phyloP scores from a whole-genome alignment of 2,888 invertebrate species.

The Ichneumoninae sp. region DNA sequence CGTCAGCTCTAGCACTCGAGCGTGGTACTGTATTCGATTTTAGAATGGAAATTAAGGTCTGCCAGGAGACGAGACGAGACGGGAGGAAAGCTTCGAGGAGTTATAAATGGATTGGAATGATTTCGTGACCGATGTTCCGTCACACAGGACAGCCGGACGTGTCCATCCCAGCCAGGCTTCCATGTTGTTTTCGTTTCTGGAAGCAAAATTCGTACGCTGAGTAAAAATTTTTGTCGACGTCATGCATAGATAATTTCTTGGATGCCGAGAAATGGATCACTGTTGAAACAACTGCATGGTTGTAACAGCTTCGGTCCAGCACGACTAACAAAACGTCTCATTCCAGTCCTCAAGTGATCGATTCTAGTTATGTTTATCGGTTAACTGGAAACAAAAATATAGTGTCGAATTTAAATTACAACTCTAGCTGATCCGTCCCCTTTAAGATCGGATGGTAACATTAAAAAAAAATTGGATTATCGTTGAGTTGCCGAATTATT shows the following conservation, averaged over 20 bases:
- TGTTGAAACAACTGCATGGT: background rate
- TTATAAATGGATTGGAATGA: conserved; percentile 64
- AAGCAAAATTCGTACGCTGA: background rate
- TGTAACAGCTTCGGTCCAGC: background rate
- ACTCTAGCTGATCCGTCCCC: background rate
- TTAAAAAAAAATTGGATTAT: too few species aligned
- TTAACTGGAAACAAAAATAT: background rate
- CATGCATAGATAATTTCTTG: background rate
- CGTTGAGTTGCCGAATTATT: too few species aligned
- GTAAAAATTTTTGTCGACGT: background rate
- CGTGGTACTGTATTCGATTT: conserved; percentile 51
- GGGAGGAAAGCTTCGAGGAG: conserved; percentile 43
- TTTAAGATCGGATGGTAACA: background rate
- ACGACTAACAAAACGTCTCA: background rate
- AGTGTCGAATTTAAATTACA: background rate
- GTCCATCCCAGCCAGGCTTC: background rate
- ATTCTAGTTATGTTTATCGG: background rate
- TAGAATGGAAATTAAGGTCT: conserved; percentile 66
- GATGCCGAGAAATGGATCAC: background rate
- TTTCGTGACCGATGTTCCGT: conserved; percentile 62
- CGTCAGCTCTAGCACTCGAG: conserved; percentile 20
- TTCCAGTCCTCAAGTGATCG: background rate
- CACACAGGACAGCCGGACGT: conserved; percentile 20
- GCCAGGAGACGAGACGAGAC: conserved; percentile 46
- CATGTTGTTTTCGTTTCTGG: background rate